Conservation (phyloP, 2,113 vertebrate genomes). For the Castor canadensis region DNA sequence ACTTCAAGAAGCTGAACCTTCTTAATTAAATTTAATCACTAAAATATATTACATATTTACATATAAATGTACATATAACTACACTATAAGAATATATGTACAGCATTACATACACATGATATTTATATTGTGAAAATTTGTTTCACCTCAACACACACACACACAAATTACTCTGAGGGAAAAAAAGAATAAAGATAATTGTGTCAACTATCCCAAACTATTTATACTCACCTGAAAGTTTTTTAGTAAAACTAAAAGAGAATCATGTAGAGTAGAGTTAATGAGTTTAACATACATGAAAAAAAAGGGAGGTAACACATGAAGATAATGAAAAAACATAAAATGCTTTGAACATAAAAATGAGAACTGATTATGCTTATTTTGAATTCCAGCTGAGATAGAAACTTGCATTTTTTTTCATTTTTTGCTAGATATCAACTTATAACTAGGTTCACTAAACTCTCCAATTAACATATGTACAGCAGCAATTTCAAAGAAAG, state of each 20-base stretch:
- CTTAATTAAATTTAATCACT: background rate
- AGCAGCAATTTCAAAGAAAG: conserved; percentile 56
- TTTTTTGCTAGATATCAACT: conserved; percentile 40
- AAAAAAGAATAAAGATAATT: background rate
- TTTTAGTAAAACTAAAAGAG: conserved; percentile 4
- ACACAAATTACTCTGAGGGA: background rate
- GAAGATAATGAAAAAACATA: conserved; percentile 40
- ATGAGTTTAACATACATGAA: conserved; percentile 48
- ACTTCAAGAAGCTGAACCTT: background rate
- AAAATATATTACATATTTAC: background rate
- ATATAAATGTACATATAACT: background rate
- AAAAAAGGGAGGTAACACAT: conserved; percentile 32
- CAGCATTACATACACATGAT: background rate
- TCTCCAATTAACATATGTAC: conserved; percentile 50
- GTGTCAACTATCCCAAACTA: background rate
- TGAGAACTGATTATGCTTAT: conserved; percentile 43
- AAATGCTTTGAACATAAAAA: conserved; percentile 48
- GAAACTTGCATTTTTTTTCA: background rate
- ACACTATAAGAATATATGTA: background rate
- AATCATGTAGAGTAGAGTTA: background rate
- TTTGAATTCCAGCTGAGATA: conserved; percentile 56
- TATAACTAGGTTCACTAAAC: conserved; percentile 15
- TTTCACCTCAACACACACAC: background rate
- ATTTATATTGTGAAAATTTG: background rate
- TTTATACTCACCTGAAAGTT: background rate